A percentile compares a stretch with the other conserved stretches of the same genome.
phyloP scores from a whole-genome alignment of 2,888 invertebrate species.

The Dioctria rufipes region DNA sequence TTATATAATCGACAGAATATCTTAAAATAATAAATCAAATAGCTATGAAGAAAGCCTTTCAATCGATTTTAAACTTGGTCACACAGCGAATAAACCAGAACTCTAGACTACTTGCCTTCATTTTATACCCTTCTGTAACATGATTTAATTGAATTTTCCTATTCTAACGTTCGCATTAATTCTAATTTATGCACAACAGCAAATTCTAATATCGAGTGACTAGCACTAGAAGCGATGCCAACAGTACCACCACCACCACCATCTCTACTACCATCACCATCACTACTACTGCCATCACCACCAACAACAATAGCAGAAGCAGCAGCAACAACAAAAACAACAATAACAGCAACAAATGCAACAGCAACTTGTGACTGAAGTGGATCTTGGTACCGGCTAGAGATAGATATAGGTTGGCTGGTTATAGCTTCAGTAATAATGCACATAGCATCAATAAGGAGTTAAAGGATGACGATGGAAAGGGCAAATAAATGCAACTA shows the following conservation, averaged over 20 bases:
- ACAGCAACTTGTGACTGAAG: conserved; percentile 41
- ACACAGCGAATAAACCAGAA: background rate
- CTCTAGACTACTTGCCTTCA: background rate
- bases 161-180: conserved; percentile 58
- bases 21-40: conserved; percentile 49
- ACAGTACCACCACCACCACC: conserved; percentile 28
- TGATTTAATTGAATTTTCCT: conserved; percentile 59
- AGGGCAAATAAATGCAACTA: conserved; percentile 42
- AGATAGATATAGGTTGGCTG: background rate
- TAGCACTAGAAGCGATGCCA: conserved; percentile 51
- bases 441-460: conserved; percentile 53
- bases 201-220: conserved; percentile 59
- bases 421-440: conserved; percentile 40
- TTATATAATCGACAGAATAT: conserved; percentile 26
- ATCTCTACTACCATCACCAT: background rate
- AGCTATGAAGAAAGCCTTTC: conserved; percentile 42
- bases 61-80: conserved; percentile 51
- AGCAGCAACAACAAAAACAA: conserved; percentile 40
- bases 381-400: conserved; percentile 34
- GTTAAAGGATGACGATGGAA: background rate
- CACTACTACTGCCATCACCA: background rate
- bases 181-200: conserved; percentile 60
- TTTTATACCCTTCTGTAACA: conserved; percentile 50
- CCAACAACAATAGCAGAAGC: conserved; percentile 22
- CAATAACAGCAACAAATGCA: conserved; percentile 43